Base-by-base conservation (phyloP, 1,140 invertebrate species). In the Drosophila erecta region DNA sequence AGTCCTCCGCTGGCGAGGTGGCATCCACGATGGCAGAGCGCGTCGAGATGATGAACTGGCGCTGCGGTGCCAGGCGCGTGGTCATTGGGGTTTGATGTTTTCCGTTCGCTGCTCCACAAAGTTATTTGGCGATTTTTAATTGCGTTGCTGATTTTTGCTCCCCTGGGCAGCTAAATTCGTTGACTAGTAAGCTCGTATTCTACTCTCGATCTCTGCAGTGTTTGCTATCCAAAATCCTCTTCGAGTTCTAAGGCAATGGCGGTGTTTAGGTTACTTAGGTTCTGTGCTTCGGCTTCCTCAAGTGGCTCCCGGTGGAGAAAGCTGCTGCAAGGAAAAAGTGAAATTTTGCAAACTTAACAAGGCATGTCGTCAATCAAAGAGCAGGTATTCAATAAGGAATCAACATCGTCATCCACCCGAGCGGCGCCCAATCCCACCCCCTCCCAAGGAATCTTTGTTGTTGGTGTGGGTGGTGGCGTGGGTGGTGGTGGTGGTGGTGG, bases 1-100 rank as follows among this genome's bases (percentile, higher is more conserved):
- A 3, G 14, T 83, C 72, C 27, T 60, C 46, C 38, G 76, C 53
- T 12, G 37, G 35, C 8, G 59, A 35, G 53, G 50, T 69, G 67
- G 72, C 64, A 77, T 89, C 65, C 30, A 69, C 65, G 17, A 78
- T 71, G 38, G 67, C 66, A 17, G 85, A 64, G 49, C 74, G 78
- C 40, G 81, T 92, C 62, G 89, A 79, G 37, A 92, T 77, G 61
- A 92, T 79, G 64, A 92, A 92, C 61, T 92, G 91, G 53, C 91
- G 83, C 61, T 87, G 89, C 11, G 87, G 73, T 33, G 90, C 90
- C 64, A 92, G 64, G 41, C 90, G 76, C 59, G 91, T 92, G 76
- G 76, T 92, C 91, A 92, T 86, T 91, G 56, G 35, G 46, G 54
- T 76, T 38, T 49, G 14, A 17, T 14, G 2, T 46, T 49, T 40